Evolutionary conservation across 2,113 vertebrate species (phyloP).

Genomic region (Catharus fuscescens): DNA sequence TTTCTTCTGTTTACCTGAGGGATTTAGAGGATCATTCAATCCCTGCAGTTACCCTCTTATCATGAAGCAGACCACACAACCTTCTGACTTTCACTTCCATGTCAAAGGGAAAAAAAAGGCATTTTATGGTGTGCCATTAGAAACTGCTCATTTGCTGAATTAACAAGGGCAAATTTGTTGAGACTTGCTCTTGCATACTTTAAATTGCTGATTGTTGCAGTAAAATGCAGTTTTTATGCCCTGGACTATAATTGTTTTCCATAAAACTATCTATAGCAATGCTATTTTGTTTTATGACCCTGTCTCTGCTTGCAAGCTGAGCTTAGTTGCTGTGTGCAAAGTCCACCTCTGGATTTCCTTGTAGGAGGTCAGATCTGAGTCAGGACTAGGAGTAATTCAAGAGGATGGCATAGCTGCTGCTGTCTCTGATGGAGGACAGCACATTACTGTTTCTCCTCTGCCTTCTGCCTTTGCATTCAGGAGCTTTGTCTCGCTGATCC

Average conservation of each 20-base stretch:
- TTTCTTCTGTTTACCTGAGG: neutral
- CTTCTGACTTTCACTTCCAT: neutral
- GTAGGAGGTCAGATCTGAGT: neutral
- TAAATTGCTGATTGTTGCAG: neutral
- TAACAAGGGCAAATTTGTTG: neutral
- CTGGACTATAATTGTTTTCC: neutral
- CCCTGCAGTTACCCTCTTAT: neutral
- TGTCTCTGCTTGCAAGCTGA: neutral
- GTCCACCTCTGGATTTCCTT: neutral
- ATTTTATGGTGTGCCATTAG: neutral
- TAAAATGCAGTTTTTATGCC: slow-evolving; percentile 12
- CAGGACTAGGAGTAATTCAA: neutral
- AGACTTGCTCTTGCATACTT: slow-evolving; percentile 34
- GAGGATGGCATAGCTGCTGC: neutral
- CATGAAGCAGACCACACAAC: neutral
- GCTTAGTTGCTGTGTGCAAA: neutral
- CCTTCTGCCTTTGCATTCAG: neutral
- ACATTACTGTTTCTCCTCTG: neutral
- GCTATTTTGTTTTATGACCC: neutral
- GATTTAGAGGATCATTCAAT: neutral
- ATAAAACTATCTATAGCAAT: neutral
- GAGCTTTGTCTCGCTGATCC: neutral
- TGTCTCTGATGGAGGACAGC: neutral
- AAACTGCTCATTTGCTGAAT: neutral
- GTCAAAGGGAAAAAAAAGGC: neutral